phyloP scores from a whole-genome alignment of 2,797 vertebrate genomes.

The Ataeniobius toweri region DNA sequence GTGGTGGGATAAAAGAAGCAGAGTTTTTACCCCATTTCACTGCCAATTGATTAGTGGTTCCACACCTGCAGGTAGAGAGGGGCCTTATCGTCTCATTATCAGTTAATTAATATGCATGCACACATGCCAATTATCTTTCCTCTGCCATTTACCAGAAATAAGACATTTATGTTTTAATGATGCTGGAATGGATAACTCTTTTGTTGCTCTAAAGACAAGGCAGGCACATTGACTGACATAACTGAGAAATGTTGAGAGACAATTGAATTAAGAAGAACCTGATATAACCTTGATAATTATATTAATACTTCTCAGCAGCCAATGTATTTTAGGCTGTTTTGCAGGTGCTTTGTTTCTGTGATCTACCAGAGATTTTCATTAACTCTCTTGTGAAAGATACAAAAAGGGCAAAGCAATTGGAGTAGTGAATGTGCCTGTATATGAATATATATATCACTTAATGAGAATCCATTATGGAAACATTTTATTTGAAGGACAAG shows the following conservation, averaged over 20 bases:
- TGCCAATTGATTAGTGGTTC: conserved; percentile 86
- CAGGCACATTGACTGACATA: conserved; percentile 71
- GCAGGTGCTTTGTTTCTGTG: conserved; percentile 25
- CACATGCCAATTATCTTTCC: conserved; percentile 90
- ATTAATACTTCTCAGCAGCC: conserved; percentile 50
- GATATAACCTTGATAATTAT: conserved; percentile 61
- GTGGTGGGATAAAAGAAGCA: conserved; percentile 82
- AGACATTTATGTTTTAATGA: conserved; percentile 92
- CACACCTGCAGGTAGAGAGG: conserved; percentile 85
- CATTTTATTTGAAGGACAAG: conserved; percentile 75
- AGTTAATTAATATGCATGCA: conserved; percentile 94
- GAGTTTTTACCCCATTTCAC: conserved; percentile 80
- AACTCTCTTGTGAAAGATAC: conserved; percentile 43
- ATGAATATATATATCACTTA: conserved; percentile 24
- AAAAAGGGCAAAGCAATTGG: conserved; percentile 44
- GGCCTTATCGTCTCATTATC: conserved; percentile 91
- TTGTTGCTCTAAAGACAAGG: conserved; percentile 81
- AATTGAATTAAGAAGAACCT: conserved; percentile 71
- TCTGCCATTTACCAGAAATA: conserved; percentile 86
- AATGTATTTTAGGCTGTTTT: conserved; percentile 18
- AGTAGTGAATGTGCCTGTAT: conserved; percentile 13
- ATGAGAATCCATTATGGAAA: conserved; percentile 57
- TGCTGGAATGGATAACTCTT: conserved; percentile 78
- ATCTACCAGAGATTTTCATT: conserved; percentile 37
- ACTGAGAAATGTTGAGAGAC: conserved; percentile 66